phyloP scores from a whole-genome alignment of 2,888 invertebrate genomes.

The Achlya flavicornis region DNA sequence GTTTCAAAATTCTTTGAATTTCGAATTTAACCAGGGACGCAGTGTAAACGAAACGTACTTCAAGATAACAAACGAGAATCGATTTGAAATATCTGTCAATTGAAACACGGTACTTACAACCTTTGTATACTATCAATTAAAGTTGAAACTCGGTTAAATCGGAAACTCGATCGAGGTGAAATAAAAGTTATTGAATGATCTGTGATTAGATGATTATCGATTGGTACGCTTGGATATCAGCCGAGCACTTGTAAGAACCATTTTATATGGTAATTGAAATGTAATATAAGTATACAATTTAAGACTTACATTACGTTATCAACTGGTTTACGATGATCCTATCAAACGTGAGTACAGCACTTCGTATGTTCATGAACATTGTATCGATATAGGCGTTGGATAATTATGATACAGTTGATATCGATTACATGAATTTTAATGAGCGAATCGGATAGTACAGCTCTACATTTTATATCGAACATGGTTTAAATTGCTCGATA shows the following conservation, averaged over 20 bases:
- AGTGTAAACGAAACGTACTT: conserved; percentile 60
- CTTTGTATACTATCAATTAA: conserved; percentile 50
- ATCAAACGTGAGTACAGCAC: conserved; percentile 44
- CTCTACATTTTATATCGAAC: conserved; percentile 29
- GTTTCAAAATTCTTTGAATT: conserved; percentile 48
- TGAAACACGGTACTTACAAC: conserved; percentile 46
- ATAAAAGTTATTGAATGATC: conserved; percentile 81
- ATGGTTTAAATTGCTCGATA: conserved; percentile 17
- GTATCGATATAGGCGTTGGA: conserved; percentile 50
- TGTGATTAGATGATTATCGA: conserved; percentile 83
- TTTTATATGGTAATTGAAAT: conserved; percentile 83
- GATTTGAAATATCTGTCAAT: conserved; percentile 58
- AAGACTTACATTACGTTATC: conserved; percentile 73
- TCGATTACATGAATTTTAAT: conserved; percentile 71
- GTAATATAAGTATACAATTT: conserved; percentile 75
- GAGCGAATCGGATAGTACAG: conserved; percentile 53
- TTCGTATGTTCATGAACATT: conserved; percentile 41
- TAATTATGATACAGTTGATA: conserved; percentile 66
- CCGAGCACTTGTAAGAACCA: conserved; percentile 63
- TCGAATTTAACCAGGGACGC: conserved; percentile 49
- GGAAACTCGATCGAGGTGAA: conserved; percentile 54
- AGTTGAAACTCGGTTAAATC: conserved; percentile 45
- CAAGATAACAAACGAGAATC: conserved; percentile 72
- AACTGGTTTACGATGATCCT: conserved; percentile 60
- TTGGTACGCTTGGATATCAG: conserved; percentile 67